Evolutionary conservation across 2,888 invertebrate genomes (phyloP), one percentile per base, ranked within the genome.

Genomic region (Conomelus anceps): DNA sequence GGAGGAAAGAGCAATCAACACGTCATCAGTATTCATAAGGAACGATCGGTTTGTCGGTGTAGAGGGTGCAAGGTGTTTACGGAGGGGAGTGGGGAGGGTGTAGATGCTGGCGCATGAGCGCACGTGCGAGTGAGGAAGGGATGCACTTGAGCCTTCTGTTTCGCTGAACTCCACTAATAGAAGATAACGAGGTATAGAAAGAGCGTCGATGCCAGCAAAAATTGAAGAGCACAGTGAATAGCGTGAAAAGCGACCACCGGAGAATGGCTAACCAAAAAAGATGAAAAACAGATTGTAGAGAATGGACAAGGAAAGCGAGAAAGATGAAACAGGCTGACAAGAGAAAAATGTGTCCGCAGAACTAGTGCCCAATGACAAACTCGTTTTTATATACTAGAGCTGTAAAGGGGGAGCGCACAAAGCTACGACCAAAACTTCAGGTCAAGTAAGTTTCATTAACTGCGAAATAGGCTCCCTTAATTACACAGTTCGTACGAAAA

Each of bases 11-110:
- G 24, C 86, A 86, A 86, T 86, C 86, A 86, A 86, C 86, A 86
- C 86, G 41, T 88, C 88, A 63, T 41, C 88, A 88, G 41, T 88
- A 88, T 84, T 63, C 88, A 88, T 84, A 41, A 63, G 63, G 88
- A 41, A 88, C 23, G 63, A 22, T 84, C 26, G 23, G 29, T 23
- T 23, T 23, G 34, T n/a, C 26, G 87, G 34, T 20, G 87, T 17
- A 20, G 13, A 22, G 29, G 22, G 26, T 41, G 41, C 4, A 34
- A 23, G 34, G 17, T 34, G 87, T 88, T 7, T 23, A 22, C 4
- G 23, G n/a, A 41, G 34, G 0, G 23, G 23, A 4, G 29, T 22
- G 22, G 24, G 23, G 20, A 34, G 22, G 29, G 26, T n/a, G n/a
- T n/a, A 7, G 20, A 87, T 23, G 22, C 24, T n/a, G 20, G 29